Percentiles rank a stretch among this genome's conserved stretches.
Conservation (phyloP, 2,888 invertebrate genomes). For the Hirtodrosophila histrioides region DNA sequence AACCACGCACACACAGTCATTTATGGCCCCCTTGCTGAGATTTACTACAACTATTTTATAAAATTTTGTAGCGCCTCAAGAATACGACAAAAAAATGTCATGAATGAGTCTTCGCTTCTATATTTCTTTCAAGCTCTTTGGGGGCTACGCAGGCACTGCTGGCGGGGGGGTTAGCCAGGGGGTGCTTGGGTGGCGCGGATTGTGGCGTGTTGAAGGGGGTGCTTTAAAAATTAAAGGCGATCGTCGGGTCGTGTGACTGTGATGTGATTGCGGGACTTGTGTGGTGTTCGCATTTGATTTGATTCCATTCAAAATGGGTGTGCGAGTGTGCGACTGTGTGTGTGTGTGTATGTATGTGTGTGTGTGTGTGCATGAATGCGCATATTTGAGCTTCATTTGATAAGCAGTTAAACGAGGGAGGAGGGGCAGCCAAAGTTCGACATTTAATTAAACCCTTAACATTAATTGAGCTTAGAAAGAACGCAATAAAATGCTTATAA, state of each 20-base stretch:
- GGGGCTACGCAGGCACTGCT: slow-evolving; percentile 17
- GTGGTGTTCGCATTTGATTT: slow-evolving; percentile 49
- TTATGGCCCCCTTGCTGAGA: slow-evolving; percentile 55
- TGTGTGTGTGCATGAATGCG: slow-evolving; percentile 24
- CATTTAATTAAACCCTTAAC: slow-evolving; percentile 43
- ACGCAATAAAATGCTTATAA: slow-evolving; percentile 22
- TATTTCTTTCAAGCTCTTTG: not conserved
- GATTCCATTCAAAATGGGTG: slow-evolving; percentile 59
- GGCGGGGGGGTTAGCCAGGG: not conserved
- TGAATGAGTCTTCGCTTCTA: slow-evolving; percentile 41
- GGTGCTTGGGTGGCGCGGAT: not conserved
- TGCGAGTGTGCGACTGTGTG: slow-evolving; percentile 4
- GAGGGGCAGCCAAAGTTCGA: slow-evolving; percentile 23
- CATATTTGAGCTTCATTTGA: slow-evolving; percentile 34
- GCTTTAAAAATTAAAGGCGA: slow-evolving; percentile 27
- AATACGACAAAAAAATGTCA: slow-evolving; percentile 44
- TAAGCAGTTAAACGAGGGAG: slow-evolving; percentile 23
- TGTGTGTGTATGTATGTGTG: slow-evolving; percentile 10
- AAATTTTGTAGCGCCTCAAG: slow-evolving; percentile 43
- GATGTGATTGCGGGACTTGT: slow-evolving; percentile 59
- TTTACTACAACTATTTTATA: slow-evolving; percentile 70
- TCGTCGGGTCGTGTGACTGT: slow-evolving; percentile 64
- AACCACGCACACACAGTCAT: not conserved
- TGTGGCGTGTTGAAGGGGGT: slow-evolving; percentile 5
- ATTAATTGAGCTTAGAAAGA: slow-evolving; percentile 39